Conservation (phyloP, 2,888 invertebrate species). For the Stenoptilia bipunctidactyla region DNA sequence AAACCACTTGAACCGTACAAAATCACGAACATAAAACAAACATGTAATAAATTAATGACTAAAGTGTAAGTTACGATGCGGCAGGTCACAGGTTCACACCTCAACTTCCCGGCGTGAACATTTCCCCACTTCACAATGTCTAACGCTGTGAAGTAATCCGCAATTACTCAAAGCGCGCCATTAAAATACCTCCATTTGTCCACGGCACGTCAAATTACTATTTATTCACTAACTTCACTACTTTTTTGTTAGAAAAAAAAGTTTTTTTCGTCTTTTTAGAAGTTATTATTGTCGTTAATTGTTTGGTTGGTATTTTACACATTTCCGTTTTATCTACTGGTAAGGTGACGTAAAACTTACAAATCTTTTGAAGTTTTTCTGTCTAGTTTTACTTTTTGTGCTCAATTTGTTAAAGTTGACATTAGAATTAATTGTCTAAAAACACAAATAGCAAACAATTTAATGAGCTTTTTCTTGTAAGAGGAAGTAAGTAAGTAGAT, state of each 20-base stretch:
- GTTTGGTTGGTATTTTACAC: conserved; percentile 5
- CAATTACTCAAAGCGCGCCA: conserved; percentile 31
- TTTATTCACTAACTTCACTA: conserved; percentile 44
- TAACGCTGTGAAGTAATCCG: conserved; percentile 30
- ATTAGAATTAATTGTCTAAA: too few species aligned
- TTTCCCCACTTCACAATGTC: not conserved
- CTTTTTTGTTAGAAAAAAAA: conserved; percentile 18
- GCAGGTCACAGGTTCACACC: not conserved
- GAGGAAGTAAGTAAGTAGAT: too few species aligned
- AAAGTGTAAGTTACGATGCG: not conserved
- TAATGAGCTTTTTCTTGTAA: too few species aligned
- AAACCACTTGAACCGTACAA: too few species aligned
- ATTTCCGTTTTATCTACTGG: conserved; percentile 6
- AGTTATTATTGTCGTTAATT: not conserved
- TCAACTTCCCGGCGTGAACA: conserved; percentile 14
- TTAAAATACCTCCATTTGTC: conserved; percentile 62
- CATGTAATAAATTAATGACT: too few species aligned
- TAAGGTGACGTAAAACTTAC: too few species aligned
- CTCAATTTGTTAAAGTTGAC: too few species aligned
- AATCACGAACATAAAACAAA: too few species aligned
- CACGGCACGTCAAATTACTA: conserved; percentile 39
- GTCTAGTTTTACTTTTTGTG: too few species aligned
- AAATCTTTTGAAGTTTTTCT: too few species aligned
- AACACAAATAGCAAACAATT: too few species aligned
- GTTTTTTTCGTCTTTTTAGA: not conserved